phyloP scores from a whole-genome alignment of 2,888 invertebrate genomes.

The Drosophila diplacantha region DNA sequence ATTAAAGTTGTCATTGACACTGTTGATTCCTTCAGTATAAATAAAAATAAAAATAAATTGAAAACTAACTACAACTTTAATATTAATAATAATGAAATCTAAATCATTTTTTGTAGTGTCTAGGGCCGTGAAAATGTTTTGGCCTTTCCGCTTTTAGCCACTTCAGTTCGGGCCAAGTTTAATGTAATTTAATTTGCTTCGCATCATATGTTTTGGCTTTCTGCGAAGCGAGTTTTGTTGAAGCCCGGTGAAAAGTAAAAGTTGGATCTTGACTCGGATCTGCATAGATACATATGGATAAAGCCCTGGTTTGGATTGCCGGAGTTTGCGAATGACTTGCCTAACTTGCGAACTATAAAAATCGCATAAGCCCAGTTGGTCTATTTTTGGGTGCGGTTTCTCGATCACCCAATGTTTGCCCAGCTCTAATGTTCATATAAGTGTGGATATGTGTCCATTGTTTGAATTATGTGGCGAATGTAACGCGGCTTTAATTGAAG shows the following conservation, averaged over 20 bases:
- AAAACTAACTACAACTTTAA: neutral
- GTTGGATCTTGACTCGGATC: constrained; percentile 35
- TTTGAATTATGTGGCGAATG: neutral
- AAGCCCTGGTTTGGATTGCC: neutral
- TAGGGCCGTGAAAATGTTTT: constrained; percentile 56
- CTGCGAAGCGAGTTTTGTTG: constrained; percentile 35
- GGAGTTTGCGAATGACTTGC: constrained; percentile 20
- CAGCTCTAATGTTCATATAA: neutral
- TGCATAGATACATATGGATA: constrained; percentile 2
- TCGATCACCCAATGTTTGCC: neutral
- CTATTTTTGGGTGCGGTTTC: constrained; percentile 3
- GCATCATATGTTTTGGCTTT: constrained; percentile 44
- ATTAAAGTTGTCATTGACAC: neutral
- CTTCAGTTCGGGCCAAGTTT: constrained; percentile 37
- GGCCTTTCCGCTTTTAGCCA: constrained; percentile 42
- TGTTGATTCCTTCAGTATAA: neutral
- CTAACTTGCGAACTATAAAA: constrained; percentile 4
- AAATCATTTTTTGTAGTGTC: constrained; percentile 13
- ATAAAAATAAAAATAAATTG: too few species aligned
- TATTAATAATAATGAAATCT: neutral
- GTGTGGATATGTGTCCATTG: neutral
- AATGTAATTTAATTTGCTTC: constrained; percentile 48
- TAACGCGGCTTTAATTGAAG: constrained; percentile 18
- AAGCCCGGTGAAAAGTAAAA: constrained; percentile 56
- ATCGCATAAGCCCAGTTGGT: constrained; percentile 3